Evolutionary conservation across 2,113 vertebrate genomes (phyloP), one percentile per base, ranked within the genome.

Genomic region (Ondatra zibethicus): DNA sequence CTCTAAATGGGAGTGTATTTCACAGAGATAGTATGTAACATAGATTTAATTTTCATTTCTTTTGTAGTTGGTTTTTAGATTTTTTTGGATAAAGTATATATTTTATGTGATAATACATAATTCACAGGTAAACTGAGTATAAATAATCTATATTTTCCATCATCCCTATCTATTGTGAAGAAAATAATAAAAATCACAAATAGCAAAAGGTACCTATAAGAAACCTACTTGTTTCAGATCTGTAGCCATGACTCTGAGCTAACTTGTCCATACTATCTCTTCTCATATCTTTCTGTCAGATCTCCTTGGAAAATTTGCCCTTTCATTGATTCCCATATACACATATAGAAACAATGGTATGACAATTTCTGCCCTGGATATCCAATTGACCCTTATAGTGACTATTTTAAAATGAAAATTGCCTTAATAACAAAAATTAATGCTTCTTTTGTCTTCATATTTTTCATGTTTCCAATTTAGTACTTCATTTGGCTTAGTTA

Each of bases 361-460:
- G 70, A 39, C 47, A 45, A 2, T 91, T 72, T 91, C 36, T 90
- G 9, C 61, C 36, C 52, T 97, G 96, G 97, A 89, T 93, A 93
- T 0, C 23, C 75, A 68, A 9, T 93, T 81, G 8, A 52, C 4
- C 50, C 84, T 95, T 84, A 55, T 23, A 7, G 75, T 97, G 80
- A 94, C 91, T 97, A 96, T 97, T 84, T 58, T 88, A 42, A 97
- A 98, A 98, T 98, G 97, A 98, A 96, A 88, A 0, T 55, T 29
- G 2, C 7, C 45, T 58, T 84, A 72, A 85, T 6, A 81, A 82
- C 8, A 47, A 29, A 42, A 52, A 55, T 7, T 45, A 63, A 61
- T 3, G 0, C 0, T 50, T 90, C 17, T 33, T 50, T 94, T 29
- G 8, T 36, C 78, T 61, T 84, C n/a, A 77, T 50, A 84, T 45